A percentile compares a stretch with the other conserved stretches of the same genome.
Evolutionary conservation across 2,888 invertebrate species (phyloP).

Genomic region (Cephus pygmeus): DNA sequence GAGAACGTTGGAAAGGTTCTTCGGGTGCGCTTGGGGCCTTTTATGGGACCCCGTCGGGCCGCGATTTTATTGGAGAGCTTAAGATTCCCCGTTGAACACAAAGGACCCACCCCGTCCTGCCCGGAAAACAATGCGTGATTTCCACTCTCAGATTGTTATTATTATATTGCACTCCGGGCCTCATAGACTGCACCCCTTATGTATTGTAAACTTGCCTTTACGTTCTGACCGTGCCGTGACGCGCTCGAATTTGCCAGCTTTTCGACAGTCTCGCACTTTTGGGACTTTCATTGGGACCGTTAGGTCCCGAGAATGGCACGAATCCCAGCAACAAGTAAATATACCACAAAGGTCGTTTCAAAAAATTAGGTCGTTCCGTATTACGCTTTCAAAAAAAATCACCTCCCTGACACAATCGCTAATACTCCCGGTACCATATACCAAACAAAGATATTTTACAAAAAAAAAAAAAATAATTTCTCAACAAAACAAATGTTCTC

Average conservation of each 20-base stretch:
- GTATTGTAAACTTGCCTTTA: background rate
- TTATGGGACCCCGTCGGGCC: conserved; percentile 18
- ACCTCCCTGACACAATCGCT: background rate
- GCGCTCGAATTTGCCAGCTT: background rate
- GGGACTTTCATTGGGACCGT: background rate
- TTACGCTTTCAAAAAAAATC: background rate
- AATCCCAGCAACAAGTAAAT: background rate
- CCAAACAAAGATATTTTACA: too few species aligned
- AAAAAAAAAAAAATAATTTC: too few species aligned
- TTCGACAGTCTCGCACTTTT: background rate
- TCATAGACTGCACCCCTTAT: background rate
- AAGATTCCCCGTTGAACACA: conserved; percentile 24
- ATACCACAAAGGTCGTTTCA: background rate
- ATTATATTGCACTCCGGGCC: background rate
- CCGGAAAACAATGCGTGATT: background rate
- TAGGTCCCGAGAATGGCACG: background rate
- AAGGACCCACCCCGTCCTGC: conserved; percentile 15
- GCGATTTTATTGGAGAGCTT: conserved; percentile 44
- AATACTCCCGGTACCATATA: background rate
- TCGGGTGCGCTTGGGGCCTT: background rate
- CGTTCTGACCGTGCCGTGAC: background rate
- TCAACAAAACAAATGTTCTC: background rate
- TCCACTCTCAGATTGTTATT: background rate
- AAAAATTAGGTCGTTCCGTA: background rate
- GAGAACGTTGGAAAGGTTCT: background rate